A percentile compares a stretch with the other conserved stretches of the same genome.
Conservation (phyloP, 2,113 vertebrate genomes). For the Menura novaehollandiae region DNA sequence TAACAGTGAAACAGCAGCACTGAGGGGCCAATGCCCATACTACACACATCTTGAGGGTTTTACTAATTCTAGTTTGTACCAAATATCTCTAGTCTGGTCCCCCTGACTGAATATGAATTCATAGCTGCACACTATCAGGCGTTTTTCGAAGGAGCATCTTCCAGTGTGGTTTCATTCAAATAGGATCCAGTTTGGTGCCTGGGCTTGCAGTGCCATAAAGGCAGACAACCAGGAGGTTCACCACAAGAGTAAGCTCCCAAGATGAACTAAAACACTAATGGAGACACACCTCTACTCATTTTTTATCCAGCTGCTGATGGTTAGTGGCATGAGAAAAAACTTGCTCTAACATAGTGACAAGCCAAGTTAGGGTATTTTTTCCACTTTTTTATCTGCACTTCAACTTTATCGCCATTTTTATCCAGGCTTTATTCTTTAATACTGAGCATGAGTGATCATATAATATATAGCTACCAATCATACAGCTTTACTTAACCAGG, state of each 20-base stretch:
- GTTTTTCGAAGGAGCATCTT: not conserved
- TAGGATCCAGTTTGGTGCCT: not conserved
- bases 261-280: not conserved
- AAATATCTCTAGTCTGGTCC: not conserved
- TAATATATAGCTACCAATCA: not conserved
- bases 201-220: not conserved
- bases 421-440: not conserved
- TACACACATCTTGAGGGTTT: not conserved
- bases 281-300: not conserved
- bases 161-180: not conserved
- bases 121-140: not conserved
- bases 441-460: not conserved
- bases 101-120: not conserved
- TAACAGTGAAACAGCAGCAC: not conserved
- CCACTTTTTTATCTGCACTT: not conserved
- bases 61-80: not conserved
- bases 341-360: not conserved
- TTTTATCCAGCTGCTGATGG: not conserved
- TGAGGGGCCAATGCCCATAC: not conserved
- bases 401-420: not conserved
- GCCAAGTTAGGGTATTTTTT: rapidly evolving
- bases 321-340: not conserved
- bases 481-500: not conserved
- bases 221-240: not conserved
- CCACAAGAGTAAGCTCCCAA: not conserved